Percentiles rank a stretch among this genome's conserved stretches.
These are phyloP conservation scores for Nephotettix cincticeps DNA, from an alignment of 1,140 invertebrate genomes.

Conservation along the genomic window DNA sequence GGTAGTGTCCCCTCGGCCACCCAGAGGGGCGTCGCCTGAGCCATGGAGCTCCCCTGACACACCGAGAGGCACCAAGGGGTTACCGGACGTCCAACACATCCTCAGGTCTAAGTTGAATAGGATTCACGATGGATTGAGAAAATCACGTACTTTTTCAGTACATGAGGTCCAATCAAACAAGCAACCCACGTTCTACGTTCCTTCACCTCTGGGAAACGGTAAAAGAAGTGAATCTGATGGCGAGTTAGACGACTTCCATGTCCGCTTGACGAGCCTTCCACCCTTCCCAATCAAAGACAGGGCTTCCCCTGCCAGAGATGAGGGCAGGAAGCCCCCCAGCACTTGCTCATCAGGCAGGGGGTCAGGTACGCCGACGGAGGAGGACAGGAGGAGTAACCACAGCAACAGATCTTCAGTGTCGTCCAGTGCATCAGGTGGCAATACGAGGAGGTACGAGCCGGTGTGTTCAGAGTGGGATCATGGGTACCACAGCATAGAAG, in stretches of 20 bases:
- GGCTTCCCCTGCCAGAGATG: background rate
- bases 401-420: conserved; percentile 14
- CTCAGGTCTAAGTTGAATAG: conserved; percentile 63
- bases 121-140: conserved; percentile 63
- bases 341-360: conserved; percentile 35
- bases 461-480: conserved; percentile 31
- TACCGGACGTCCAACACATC: conserved; percentile 58
- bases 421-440: background rate
- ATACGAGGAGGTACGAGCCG: conserved; percentile 23
- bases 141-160: conserved; percentile 61
- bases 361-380: conserved; percentile 38
- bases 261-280: conserved; percentile 6
- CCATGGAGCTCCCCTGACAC: conserved; percentile 43
- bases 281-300: conserved; percentile 25
- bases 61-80: conserved; percentile 34
- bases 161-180: conserved; percentile 58
- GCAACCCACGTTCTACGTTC: conserved; percentile 63
- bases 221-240: conserved; percentile 30
- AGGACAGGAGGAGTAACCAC: conserved; percentile 27
- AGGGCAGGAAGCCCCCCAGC: conserved; percentile 40
- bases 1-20: conserved; percentile 46
- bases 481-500: conserved; percentile 40
- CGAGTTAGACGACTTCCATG: conserved; percentile 34
- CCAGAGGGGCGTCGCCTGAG: conserved; percentile 48
- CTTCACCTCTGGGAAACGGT: conserved; percentile 52